Evolutionary conservation across 2,113 vertebrate species (phyloP).

Genomic region (Amia ocellicauda): DNA sequence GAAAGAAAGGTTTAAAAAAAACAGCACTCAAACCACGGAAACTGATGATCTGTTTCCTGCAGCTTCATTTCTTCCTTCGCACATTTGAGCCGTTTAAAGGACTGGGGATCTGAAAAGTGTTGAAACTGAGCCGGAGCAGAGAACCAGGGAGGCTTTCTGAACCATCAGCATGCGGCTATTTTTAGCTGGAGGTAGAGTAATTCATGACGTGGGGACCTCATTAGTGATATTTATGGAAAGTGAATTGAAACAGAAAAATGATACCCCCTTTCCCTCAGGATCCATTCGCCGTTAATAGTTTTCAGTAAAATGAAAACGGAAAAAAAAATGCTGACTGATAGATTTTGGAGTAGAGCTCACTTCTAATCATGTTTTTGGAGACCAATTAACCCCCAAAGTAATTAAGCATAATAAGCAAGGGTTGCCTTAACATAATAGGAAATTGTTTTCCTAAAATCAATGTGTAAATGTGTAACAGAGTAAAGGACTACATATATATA

Average conservation of each 20-base stretch:
- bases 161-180: conserved; percentile 56
- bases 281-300: conserved; percentile 63
- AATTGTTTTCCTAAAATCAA: no score
- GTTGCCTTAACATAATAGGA: no score
- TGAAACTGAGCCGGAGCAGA: conserved; percentile 38
- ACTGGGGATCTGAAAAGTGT: conserved; percentile 44
- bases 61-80: no score
- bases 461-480: not conserved
- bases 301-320: conserved; percentile 56
- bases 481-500: no score
- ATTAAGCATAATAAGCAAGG: conserved; percentile 51
- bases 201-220: conserved; percentile 59
- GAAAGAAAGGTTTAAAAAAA: no score
- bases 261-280: conserved; percentile 49
- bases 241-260: conserved; percentile 64
- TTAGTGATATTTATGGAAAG: conserved; percentile 73
- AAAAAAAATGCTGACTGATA: conserved; percentile 62
- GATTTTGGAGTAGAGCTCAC: conserved; percentile 51
- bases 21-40: not conserved
- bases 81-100: conserved; percentile 28
- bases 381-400: conserved; percentile 61
- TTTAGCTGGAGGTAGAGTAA: conserved; percentile 67
- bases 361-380: conserved; percentile 68
- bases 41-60: no score
- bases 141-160: conserved; percentile 23